Conservation (phyloP, 2,888 invertebrate genomes). For the Drosophila helvetica region DNA sequence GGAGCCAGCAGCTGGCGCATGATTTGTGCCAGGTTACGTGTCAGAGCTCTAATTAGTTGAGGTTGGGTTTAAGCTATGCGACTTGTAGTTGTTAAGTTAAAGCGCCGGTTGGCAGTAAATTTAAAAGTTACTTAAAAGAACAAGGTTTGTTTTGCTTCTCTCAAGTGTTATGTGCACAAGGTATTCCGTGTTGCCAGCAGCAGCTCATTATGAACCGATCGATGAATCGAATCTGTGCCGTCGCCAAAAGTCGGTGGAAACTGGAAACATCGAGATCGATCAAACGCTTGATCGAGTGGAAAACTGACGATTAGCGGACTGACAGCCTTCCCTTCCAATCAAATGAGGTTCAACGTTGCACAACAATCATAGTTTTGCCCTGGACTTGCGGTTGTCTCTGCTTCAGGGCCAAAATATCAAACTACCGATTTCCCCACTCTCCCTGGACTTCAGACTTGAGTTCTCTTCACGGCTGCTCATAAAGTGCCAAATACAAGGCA, state of each 20-base stretch:
- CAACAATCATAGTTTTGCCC: not conserved
- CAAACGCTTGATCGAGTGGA: not conserved
- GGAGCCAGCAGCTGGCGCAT: conserved; percentile 55
- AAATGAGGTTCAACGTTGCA: not conserved
- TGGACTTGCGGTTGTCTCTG: not conserved
- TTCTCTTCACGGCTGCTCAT: not conserved
- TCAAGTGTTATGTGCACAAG: not conserved
- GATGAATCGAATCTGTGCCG: not conserved
- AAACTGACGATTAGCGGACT: conserved; percentile 11
- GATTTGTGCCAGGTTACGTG: conserved; percentile 66
- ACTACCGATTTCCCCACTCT: not conserved
- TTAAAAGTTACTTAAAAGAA: conserved; percentile 1
- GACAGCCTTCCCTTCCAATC: no score
- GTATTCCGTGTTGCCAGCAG: not conserved
- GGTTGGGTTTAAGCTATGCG: conserved; percentile 8
- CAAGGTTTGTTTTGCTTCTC: not conserved
- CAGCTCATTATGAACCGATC: not conserved
- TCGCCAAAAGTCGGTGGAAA: conserved; percentile 2
- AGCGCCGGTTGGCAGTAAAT: conserved; percentile 25
- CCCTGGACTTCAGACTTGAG: not conserved
- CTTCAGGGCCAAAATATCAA: not conserved
- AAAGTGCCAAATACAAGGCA: not conserved
- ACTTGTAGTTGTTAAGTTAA: conserved; percentile 12
- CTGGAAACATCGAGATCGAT: conserved; percentile 15
- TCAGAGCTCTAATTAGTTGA: conserved; percentile 60